A percentile compares a stretch with the other conserved stretches of the same genome.
Evolutionary conservation across 2,113 vertebrate species (phyloP).

Genomic region (Halichoeres trimaculatus): DNA sequence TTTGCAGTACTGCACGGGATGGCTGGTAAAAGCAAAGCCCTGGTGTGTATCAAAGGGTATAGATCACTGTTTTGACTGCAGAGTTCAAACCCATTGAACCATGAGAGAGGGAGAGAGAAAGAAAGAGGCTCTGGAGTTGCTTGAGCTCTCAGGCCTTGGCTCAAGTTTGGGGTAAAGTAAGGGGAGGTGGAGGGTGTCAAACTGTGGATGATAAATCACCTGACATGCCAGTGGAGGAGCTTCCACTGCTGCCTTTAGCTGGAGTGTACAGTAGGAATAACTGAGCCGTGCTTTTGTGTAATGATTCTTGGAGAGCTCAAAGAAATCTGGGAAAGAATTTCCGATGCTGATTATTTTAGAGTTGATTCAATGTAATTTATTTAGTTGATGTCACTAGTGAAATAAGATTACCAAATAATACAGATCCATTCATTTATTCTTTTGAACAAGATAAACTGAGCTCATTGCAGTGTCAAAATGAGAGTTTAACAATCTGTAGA

Average conservation of each 20-base stretch:
- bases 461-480: background rate
- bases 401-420: background rate
- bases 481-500: conserved; percentile 2
- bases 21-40: conserved; percentile 6
- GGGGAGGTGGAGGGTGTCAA: background rate
- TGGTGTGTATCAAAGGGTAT: conserved; percentile 49
- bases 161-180: conserved; percentile 40
- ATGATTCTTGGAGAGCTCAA: conserved; percentile 23
- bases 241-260: conserved; percentile 48
- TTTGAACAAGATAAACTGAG: background rate
- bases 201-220: conserved; percentile 65
- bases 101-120: conserved; percentile 41
- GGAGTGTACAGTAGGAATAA: conserved; percentile 49
- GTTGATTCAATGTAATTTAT: background rate
- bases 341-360: background rate
- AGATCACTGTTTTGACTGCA: conserved; percentile 65
- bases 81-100: conserved; percentile 69
- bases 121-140: conserved; percentile 47
- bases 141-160: conserved; percentile 52
- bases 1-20: conserved; percentile 40
- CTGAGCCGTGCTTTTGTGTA: conserved; percentile 28
- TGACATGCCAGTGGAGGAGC: conserved; percentile 54
- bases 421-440: conserved; percentile 7
- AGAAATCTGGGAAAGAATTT: background rate
- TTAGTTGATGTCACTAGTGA: background rate